These are phyloP conservation scores for Clarias laeviceps DNA, from an alignment of 2,797 vertebrate species.

Conservation along the genomic window DNA sequence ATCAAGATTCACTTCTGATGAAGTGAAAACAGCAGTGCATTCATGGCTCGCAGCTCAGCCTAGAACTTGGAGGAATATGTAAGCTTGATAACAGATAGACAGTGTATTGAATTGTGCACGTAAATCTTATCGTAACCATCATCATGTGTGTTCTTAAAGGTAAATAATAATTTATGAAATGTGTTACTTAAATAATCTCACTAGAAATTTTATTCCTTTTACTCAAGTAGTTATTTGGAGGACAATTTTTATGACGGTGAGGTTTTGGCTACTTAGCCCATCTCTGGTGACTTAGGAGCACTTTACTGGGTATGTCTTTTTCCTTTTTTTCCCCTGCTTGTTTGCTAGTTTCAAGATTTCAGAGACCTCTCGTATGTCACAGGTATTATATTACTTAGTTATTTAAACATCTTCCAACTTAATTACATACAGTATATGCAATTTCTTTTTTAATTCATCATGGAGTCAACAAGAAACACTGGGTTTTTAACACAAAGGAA, in stretches of 20 bases:
- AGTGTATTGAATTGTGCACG: background rate
- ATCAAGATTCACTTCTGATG: too few species aligned
- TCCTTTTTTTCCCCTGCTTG: background rate
- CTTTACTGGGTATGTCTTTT: background rate
- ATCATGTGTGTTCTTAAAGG: background rate
- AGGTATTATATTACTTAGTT: background rate
- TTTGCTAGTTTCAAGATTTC: background rate
- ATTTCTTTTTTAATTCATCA: background rate
- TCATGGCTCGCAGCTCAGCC: too few species aligned
- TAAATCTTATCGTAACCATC: background rate
- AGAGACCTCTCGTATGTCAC: slow-evolving; percentile 6
- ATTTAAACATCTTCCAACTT: background rate
- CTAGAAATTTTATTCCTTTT: background rate
- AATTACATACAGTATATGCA: background rate
- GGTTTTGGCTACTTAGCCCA: background rate
- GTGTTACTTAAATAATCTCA: background rate
- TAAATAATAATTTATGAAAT: background rate
- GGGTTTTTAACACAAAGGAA: slow-evolving; percentile 34
- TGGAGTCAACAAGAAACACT: slow-evolving; percentile 8
- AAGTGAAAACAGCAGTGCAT: too few species aligned
- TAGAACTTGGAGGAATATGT: too few species aligned
- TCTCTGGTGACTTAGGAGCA: background rate
- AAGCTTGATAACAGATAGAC: too few species aligned
- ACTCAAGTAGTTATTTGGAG: background rate
- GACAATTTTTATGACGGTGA: background rate